Percentiles rank a stretch among this genome's conserved stretches.
Evolutionary conservation across 2,888 invertebrate species (phyloP).

Genomic region (Belgica antarctica): DNA sequence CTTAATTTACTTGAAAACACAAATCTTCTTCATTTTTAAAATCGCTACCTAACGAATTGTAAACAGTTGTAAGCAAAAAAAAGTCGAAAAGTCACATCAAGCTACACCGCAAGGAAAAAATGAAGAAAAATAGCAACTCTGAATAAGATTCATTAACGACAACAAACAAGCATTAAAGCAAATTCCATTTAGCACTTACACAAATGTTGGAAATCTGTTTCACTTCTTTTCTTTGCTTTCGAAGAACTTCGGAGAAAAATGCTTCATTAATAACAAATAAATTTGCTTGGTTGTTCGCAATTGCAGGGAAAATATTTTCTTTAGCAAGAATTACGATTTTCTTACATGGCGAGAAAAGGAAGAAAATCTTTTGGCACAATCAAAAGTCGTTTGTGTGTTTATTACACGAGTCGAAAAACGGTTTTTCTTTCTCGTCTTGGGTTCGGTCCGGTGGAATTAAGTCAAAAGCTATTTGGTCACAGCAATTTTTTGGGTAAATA

Average conservation of each 20-base stretch:
- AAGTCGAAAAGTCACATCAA: slow-evolving; percentile 6
- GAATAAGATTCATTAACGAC: slow-evolving; percentile 41
- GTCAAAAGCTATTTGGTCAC: no score
- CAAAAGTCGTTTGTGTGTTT: slow-evolving; percentile 11
- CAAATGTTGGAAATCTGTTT: slow-evolving; percentile 12
- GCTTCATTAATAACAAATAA: slow-evolving; percentile 32
- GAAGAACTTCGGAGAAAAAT: slow-evolving; percentile 18
- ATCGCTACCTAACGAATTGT: no score
- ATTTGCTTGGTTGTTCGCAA: slow-evolving; percentile 14
- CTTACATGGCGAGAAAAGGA: no score
- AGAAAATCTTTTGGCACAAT: not conserved
- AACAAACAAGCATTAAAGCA: slow-evolving; percentile 37
- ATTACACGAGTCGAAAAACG: not conserved
- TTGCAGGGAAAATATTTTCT: not conserved
- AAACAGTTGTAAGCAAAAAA: no score
- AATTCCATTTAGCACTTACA: slow-evolving; percentile 35
- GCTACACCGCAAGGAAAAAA: not conserved
- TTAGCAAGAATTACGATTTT: not conserved
- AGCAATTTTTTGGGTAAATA: not conserved
- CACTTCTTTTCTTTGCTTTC: not conserved
- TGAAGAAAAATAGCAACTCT: slow-evolving; percentile 34
- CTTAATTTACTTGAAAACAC: no score
- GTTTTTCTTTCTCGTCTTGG: not conserved
- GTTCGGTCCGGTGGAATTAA: no score
- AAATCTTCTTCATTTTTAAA: no score